These are phyloP conservation scores for Entomyzon cyanotis DNA, from an alignment of 2,113 vertebrate genomes.

Conservation along the genomic window DNA sequence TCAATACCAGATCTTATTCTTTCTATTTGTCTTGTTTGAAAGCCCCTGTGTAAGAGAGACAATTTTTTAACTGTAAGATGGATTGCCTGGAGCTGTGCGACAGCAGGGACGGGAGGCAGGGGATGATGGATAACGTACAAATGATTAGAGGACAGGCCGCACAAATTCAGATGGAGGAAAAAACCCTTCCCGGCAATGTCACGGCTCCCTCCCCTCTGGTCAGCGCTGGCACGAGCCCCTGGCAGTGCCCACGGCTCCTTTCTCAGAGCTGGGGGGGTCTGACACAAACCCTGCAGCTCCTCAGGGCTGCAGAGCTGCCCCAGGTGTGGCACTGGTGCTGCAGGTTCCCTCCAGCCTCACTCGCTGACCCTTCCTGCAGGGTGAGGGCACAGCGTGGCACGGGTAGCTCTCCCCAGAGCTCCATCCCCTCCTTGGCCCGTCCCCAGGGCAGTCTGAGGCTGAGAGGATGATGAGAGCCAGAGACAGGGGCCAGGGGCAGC, in stretches of 20 bases:
- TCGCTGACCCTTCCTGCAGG: rapidly evolving
- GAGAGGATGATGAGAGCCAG: not conserved
- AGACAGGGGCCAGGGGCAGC: not conserved
- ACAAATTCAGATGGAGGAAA: conserved; percentile 39
- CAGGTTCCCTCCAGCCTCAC: not conserved
- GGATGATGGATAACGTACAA: conserved; percentile 38
- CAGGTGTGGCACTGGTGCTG: rapidly evolving
- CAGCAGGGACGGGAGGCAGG: conserved; percentile 39
- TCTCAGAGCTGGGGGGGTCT: not conserved
- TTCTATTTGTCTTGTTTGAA: conserved; percentile 69
- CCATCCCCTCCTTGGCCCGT: not conserved
- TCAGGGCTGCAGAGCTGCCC: rapidly evolving
- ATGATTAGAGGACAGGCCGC: conserved; percentile 61
- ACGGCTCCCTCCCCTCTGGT: not conserved
- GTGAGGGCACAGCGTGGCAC: rapidly evolving
- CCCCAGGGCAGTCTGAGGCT: too few relatives aligned
- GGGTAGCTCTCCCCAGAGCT: not conserved
- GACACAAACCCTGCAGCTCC: too few relatives aligned
- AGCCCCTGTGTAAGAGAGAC: conserved; percentile 66
- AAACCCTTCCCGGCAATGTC: not conserved
- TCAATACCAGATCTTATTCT: conserved; percentile 43
- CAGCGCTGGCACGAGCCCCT: not conserved
- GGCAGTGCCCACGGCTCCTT: not conserved
- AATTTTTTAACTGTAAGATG: conserved; percentile 66
- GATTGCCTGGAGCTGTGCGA: conserved; percentile 61